Base-by-base conservation (phyloP, 2,113 vertebrate genomes). In the Catagonus wagneri region DNA sequence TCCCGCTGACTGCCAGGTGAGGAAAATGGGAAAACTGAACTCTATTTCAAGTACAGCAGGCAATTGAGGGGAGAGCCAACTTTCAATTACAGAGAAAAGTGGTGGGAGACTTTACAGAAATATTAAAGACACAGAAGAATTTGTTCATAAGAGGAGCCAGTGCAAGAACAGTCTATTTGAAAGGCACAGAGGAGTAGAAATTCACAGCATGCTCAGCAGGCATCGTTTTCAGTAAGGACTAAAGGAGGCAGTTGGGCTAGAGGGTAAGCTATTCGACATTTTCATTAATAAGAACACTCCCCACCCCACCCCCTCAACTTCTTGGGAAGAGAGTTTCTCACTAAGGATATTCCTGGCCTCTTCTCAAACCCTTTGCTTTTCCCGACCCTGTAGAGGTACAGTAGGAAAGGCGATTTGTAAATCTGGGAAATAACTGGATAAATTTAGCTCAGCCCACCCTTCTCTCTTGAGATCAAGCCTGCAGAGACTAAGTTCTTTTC, bases 1-100 rank as follows among this genome's bases (percentile, higher is more conserved):
- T 90, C 29, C 39, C 58, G 69, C 0, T 65, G 66, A 56, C 83
- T 72, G 60, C 25, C 16, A 90, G 44, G 50, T n/a, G 29, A 90
- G 65, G 72, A 85, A 94, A 91, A 79, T 22, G n/a, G 54, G 65
- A 68, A 90, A 87, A 83, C 39, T 68, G 81, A 54, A 76, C 76
- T 80, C 65, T 65, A 44, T 32, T 75, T 89, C 80, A 89, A 83
- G 66, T 27, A 71, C 90, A 78, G 32, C 22, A 60, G 63, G 68
- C 39, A 78, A 89, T 83, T n/a, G 91, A 54, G 10, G 32, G 50
- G 54, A 95, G 88, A 90, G 78, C 13, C 22, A 83, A 81, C 25
- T 89, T 58, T 93, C 36, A 56, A 68, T 56, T 83, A 61, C 4
- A 85, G 7, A 20, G 36, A 34, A 72, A 80, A 78, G 56, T 19